phyloP scores from a whole-genome alignment of 1,140 invertebrate species.

The Limonius californicus region DNA sequence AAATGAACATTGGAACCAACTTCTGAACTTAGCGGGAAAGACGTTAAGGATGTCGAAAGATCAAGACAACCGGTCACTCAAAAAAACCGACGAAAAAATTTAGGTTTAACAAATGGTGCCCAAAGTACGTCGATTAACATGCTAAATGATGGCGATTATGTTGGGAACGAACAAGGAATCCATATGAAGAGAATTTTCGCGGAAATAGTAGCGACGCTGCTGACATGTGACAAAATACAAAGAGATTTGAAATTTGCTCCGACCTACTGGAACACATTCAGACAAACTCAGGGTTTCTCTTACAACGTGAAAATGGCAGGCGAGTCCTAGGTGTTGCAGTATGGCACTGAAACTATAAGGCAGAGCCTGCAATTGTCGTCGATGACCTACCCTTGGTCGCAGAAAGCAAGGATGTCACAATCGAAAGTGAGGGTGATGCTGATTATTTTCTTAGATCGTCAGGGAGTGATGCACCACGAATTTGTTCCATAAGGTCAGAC shows the following conservation, averaged over 20 bases:
- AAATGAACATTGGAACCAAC: no score
- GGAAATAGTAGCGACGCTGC: background rate
- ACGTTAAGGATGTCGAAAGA: no score
- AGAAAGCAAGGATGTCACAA: conserved; percentile 25
- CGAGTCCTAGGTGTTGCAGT: conserved; percentile 35
- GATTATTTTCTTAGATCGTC: conserved; percentile 28
- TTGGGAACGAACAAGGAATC: no score
- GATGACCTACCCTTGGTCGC: conserved; percentile 20
- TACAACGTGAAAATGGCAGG: conserved; percentile 27
- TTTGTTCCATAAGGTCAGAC: no score
- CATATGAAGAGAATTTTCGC: no score
- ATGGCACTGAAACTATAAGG: conserved; percentile 33
- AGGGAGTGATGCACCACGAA: background rate
- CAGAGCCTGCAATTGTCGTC: conserved; percentile 29
- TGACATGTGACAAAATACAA: background rate
- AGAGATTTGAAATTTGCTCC: no score
- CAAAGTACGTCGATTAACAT: no score
- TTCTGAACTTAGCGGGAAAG: no score
- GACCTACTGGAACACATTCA: background rate
- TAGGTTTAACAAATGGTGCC: no score
- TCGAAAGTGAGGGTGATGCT: conserved; percentile 34
- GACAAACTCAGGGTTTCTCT: background rate
- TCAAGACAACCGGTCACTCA: no score
- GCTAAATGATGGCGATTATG: no score
- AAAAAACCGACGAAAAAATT: no score